Evolutionary conservation across 2,888 invertebrate species (phyloP), one percentile per base, ranked within the genome.

Genomic region (Iselma pallidipennis): DNA sequence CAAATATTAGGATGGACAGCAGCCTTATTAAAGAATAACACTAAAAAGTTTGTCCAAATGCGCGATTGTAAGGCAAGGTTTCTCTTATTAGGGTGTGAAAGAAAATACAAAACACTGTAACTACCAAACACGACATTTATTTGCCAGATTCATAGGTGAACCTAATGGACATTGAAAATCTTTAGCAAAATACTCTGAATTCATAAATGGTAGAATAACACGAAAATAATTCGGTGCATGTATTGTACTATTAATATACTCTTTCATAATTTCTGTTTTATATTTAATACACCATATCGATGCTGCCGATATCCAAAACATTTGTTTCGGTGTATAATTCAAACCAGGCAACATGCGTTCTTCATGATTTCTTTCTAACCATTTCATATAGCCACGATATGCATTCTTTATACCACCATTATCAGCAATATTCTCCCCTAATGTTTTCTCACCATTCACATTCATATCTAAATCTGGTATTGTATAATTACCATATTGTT

Each of bases 331-430:
- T 0, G 87, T 83, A 73, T 85, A 90, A 29, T 75, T 74, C 0
- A 92, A 82, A 0, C 91, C 91, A 0, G 92, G 92, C n/a, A 92
- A 81, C 37, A 84, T 83, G 0, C 81, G 79, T 71, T 91, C 91
- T 0, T 82, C 82, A 0, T 87, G 86, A 74, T 91, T 86, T 9
- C 87, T 82, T 9, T 84, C 81, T 0, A 85, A 85, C 91, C 91
- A 92, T 4, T 86, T 85, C 50, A 87, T 83, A 78, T 93, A 93
- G 0, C 92, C 92, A 66, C 87, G 84, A 79, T 94, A 95, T 0
- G 94, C 91, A 75, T 91, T 91, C 77, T 93, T 94, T 66, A 94
- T 88, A 0, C 94, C 95, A 1, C 93, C 94, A 77, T 94, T 95
- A 78, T 95, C 95, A 0, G 95, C 95, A 56, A 95, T 94, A 71